phyloP scores from a whole-genome alignment of 1,140 invertebrate species.

The Drosophila ohnishii region DNA sequence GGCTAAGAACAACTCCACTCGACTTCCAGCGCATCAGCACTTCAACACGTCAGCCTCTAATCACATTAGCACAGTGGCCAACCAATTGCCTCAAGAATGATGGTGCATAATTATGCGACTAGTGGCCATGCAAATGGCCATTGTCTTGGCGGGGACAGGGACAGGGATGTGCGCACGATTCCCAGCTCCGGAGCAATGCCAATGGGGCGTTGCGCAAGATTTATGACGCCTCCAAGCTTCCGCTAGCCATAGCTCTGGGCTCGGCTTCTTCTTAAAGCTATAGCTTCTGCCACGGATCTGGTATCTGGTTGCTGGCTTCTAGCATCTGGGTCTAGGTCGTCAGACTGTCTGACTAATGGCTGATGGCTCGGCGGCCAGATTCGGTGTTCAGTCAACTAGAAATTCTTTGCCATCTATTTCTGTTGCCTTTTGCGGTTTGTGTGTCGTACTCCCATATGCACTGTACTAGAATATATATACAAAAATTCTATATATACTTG shows the following conservation, averaged over 20 bases:
- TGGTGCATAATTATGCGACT: conserved; percentile 63
- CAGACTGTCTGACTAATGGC: conserved; percentile 46
- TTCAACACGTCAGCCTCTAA: conserved; percentile 55
- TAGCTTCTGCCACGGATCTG: conserved; percentile 30
- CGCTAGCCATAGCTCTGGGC: conserved; percentile 54
- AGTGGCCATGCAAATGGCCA: conserved; percentile 40
- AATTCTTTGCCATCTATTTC: conserved; percentile 76
- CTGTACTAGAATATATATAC: conserved; percentile 14
- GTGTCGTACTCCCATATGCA: conserved; percentile 54
- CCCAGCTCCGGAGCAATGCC: conserved; percentile 38
- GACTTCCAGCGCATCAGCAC: conserved; percentile 27
- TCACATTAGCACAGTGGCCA: conserved; percentile 74
- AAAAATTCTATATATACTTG: conserved; percentile 30
- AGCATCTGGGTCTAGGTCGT: conserved; percentile 73
- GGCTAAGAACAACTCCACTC: conserved; percentile 43
- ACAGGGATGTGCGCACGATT: conserved; percentile 47
- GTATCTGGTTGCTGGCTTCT: conserved; percentile 5
- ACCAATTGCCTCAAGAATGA: conserved; percentile 68
- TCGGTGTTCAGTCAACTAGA: conserved; percentile 67
- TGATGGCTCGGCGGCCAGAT: conserved; percentile 32
- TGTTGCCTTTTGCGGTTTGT: conserved; percentile 64
- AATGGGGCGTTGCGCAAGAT: conserved; percentile 77
- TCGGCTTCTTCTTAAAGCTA: neutral
- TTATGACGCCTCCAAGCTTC: conserved; percentile 74
- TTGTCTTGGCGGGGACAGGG: conserved; percentile 40